Conservation (phyloP, 2,113 vertebrate genomes). For the Alouatta palliata region DNA sequence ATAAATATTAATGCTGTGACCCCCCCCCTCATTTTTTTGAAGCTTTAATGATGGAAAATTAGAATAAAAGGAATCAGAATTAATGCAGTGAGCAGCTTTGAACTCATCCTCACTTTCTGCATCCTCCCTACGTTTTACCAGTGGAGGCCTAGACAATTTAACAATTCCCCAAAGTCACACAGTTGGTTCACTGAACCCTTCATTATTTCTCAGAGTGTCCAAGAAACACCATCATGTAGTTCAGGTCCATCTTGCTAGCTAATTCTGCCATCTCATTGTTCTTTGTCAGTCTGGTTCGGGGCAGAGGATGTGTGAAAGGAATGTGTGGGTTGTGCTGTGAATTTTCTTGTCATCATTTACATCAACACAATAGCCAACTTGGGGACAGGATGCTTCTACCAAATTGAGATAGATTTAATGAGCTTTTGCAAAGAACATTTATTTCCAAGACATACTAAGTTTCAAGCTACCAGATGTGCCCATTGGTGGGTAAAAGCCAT, state of each 20-base stretch:
- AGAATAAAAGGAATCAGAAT: not conserved
- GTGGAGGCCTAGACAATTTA: not conserved
- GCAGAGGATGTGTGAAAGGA: not conserved
- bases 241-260: not conserved
- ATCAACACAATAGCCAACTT: not conserved
- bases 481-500: conserved; percentile 15
- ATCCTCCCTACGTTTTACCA: not conserved
- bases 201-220: not conserved
- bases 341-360: not conserved
- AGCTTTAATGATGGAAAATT: not conserved
- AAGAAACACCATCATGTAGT: not conserved
- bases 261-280: not conserved
- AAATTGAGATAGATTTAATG: conserved; percentile 5
- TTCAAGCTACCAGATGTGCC: not conserved
- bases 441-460: not conserved
- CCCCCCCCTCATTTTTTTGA: not conserved
- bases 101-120: not conserved
- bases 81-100: not conserved
- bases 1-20: not conserved
- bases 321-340: not conserved
- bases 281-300: not conserved
- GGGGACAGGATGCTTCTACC: not conserved
- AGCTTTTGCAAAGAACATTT: conserved; percentile 4
- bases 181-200: not conserved
- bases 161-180: not conserved